phyloP scores from a whole-genome alignment of 2,888 invertebrate species.

The Cyrtodaria siliqua region DNA sequence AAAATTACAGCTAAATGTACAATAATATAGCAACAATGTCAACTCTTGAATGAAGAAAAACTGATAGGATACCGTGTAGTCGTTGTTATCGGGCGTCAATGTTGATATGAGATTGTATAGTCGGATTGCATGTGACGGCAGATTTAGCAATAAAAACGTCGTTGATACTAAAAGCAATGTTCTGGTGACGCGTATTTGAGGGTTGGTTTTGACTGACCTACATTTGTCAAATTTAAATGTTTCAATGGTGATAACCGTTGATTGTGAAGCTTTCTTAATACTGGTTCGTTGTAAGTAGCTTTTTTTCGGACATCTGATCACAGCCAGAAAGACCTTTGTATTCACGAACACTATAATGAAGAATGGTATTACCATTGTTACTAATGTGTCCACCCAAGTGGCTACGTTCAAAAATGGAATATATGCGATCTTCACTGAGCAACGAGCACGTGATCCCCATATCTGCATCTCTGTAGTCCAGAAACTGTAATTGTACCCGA shows the following conservation, averaged over 20 bases:
- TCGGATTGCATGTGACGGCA: conserved; percentile 79
- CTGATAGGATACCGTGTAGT: conserved; percentile 30
- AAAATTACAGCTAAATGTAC: conserved; percentile 74
- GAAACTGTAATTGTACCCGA: conserved; percentile 72
- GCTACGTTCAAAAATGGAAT: conserved; percentile 57
- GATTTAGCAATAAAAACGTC: conserved; percentile 76
- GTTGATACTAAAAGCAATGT: conserved; percentile 77
- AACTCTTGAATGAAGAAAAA: conserved; percentile 65
- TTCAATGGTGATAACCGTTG: neutral
- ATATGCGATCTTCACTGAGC: conserved; percentile 46
- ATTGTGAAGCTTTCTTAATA: neutral
- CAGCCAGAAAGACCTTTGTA: conserved; percentile 31
- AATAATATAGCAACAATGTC: conserved; percentile 66
- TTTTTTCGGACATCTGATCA: conserved; percentile 11
- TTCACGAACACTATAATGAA: conserved; percentile 68
- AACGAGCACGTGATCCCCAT: conserved; percentile 30
- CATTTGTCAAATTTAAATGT: neutral
- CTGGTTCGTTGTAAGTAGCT: conserved; percentile 11
- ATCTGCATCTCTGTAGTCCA: conserved; percentile 66
- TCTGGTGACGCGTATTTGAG: conserved; percentile 71
- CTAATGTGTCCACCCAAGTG: conserved; percentile 72
- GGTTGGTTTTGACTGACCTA: conserved; percentile 21
- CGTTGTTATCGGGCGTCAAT: neutral
- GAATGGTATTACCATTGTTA: conserved; percentile 77
- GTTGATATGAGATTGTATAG: conserved; percentile 66